phyloP scores from a whole-genome alignment of 35 echinoderm and acorn worm species.

The Heliocidaris erythrogramma region DNA sequence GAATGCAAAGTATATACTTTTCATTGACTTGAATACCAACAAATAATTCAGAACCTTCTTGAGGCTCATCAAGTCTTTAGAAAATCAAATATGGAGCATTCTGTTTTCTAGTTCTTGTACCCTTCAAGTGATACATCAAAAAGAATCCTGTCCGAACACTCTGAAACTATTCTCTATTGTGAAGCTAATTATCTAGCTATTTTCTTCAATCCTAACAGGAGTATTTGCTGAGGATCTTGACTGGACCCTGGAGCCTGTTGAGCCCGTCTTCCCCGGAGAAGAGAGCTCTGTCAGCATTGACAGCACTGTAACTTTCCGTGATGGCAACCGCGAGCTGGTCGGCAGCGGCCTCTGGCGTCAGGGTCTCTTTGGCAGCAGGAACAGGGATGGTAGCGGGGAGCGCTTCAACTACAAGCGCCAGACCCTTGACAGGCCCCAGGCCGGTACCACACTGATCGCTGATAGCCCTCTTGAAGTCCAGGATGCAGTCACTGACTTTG shows the following conservation, averaged over 20 bases:
- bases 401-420: constrained; percentile 56
- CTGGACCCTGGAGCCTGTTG: constrained; percentile 58
- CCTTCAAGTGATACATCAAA: background rate
- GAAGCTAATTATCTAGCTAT: background rate
- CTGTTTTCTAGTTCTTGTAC: background rate
- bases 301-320: constrained; percentile 47
- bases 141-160: background rate
- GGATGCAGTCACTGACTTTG: constrained; percentile 68
- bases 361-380: constrained; percentile 64
- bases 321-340: constrained; percentile 64
- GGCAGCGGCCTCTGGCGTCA: constrained; percentile 74
- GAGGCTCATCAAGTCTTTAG: background rate
- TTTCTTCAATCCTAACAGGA: constrained; percentile 47
- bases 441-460: constrained; percentile 37
- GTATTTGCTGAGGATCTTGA: constrained; percentile 63
- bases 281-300: constrained; percentile 64
- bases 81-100: constrained; percentile 1
- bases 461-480: constrained; percentile 58
- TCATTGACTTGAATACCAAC: background rate
- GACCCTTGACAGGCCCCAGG: constrained; percentile 48
- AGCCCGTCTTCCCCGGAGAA: constrained; percentile 51
- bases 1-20: background rate
- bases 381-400: constrained; percentile 52
- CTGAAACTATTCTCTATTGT: background rate
- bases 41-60: background rate